A percentile compares a stretch with the other conserved stretches of the same genome.
These are phyloP conservation scores for Phytoseiulus persimilis DNA, from an alignment of 2,888 invertebrate genomes.

Conservation along the genomic window DNA sequence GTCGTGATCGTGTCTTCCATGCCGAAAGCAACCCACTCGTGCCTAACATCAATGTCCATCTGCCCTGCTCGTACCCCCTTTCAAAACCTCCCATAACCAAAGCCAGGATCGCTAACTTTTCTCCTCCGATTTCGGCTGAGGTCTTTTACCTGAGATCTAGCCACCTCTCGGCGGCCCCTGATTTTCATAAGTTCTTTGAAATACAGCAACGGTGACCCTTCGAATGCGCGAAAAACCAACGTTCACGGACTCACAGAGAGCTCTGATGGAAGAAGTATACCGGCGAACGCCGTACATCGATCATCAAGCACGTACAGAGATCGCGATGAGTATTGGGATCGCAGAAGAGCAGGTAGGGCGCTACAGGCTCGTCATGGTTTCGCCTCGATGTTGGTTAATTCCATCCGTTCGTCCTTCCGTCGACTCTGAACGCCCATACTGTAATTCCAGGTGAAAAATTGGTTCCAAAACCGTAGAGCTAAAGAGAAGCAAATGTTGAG, in stretches of 20 bases:
- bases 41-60: not conserved
- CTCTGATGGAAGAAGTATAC: conserved; percentile 34
- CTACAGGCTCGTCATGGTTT: not conserved
- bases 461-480: conserved; percentile 34
- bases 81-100: not conserved
- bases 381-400: not conserved
- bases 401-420: not conserved
- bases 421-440: not conserved
- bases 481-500: conserved; percentile 35
- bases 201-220: not conserved
- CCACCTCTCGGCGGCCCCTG: not conserved
- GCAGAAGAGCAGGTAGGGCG: conserved; percentile 24
- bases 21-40: not conserved
- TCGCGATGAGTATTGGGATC: conserved; percentile 30
- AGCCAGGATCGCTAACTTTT: too few species aligned
- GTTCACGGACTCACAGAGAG: conserved; percentile 28
- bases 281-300: conserved; percentile 19
- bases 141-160: not conserved
- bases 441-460: conserved; percentile 27
- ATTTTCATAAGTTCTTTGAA: not conserved
- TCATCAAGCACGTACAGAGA: conserved; percentile 8
- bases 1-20: not conserved
- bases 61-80: not conserved
- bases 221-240: conserved; percentile 35
- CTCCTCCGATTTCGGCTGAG: not conserved